These are phyloP conservation scores for Cerceris rybyensis DNA, from an alignment of 2,888 invertebrate species.

Conservation along the genomic window DNA sequence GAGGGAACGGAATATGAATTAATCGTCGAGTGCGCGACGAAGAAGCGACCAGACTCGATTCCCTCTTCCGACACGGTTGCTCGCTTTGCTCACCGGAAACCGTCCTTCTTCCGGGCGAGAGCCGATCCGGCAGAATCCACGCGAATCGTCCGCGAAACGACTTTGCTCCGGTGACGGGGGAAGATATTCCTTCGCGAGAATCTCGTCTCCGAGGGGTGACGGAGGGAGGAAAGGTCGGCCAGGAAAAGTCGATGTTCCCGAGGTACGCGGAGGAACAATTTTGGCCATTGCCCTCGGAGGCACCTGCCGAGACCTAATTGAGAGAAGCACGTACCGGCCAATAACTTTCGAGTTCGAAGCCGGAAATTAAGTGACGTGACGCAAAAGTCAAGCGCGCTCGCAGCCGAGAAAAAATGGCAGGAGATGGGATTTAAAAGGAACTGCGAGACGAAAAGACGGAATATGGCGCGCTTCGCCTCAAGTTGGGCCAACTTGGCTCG, in stretches of 20 bases:
- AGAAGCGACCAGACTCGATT: too few species aligned
- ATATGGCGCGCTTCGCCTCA: slow-evolving; percentile 45
- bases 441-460: slow-evolving; percentile 32
- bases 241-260: slow-evolving; percentile 40
- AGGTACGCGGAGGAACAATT: slow-evolving; percentile 44
- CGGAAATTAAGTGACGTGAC: slow-evolving; percentile 71
- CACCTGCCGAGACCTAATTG: slow-evolving; percentile 50
- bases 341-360: slow-evolving; percentile 61
- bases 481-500: slow-evolving; percentile 56
- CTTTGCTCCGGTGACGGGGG: too few species aligned
- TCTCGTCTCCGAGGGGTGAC: too few species aligned
- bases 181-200: too few species aligned
- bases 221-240: slow-evolving; percentile 1
- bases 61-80: too few species aligned
- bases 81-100: too few species aligned
- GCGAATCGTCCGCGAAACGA: too few species aligned
- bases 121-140: too few species aligned
- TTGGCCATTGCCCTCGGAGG: slow-evolving; percentile 6
- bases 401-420: slow-evolving; percentile 10
- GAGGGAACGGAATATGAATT: neutral
- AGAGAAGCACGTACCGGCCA: slow-evolving; percentile 55
- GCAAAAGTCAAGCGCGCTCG: slow-evolving; percentile 52
- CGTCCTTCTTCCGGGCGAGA: too few species aligned
- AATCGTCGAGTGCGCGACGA: neutral
- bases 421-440: slow-evolving; percentile 51